These are phyloP conservation scores for Rhynchotus rufescens DNA, from an alignment of 2,797 vertebrate genomes.

Conservation along the genomic window DNA sequence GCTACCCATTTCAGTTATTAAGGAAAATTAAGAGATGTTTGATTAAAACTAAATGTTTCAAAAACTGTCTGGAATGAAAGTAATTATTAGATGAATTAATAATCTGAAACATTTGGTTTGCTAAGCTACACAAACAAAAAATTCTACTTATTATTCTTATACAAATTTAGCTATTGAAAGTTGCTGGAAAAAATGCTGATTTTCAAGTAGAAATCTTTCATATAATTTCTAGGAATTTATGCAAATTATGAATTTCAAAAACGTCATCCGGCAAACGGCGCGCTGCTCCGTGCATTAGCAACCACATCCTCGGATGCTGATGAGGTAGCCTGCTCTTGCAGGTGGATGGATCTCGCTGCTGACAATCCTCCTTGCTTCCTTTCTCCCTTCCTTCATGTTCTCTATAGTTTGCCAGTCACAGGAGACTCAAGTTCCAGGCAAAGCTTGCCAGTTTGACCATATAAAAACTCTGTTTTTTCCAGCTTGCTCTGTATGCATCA, in stretches of 20 bases:
- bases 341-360: neutral
- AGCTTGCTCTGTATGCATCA: neutral
- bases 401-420: neutral
- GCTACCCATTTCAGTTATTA: neutral
- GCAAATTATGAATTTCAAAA: neutral
- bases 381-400: neutral
- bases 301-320: neutral
- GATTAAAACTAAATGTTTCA: neutral
- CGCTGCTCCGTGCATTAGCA: neutral
- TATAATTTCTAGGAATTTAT: neutral
- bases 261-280: fast-evolving
- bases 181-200: neutral
- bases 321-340: neutral
- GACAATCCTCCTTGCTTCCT: neutral
- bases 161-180: neutral
- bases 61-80: neutral
- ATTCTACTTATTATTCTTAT: neutral
- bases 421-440: neutral
- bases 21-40: neutral
- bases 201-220: neutral
- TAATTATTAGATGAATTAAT: neutral
- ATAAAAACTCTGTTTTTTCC: neutral
- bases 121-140: neutral
- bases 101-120: neutral
- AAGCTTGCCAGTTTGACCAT: neutral